These are phyloP conservation scores for Loripinus fragilis DNA, from an alignment of 2,888 invertebrate genomes.

Conservation along the genomic window DNA sequence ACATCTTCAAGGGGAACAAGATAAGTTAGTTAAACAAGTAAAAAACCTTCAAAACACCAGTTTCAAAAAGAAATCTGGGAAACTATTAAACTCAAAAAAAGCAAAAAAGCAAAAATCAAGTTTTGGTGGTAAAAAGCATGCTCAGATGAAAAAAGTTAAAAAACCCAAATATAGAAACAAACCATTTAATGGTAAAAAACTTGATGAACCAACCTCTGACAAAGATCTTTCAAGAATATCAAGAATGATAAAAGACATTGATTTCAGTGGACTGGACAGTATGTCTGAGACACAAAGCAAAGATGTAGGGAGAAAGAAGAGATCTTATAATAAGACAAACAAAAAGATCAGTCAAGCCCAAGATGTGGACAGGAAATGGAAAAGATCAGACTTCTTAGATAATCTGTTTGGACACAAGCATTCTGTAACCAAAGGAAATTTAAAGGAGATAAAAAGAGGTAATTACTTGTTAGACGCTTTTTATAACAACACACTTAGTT, in stretches of 20 bases:
- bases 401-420: conserved; percentile 3
- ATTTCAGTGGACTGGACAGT: no score
- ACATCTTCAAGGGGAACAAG: not conserved
- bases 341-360: not conserved
- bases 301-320: not conserved
- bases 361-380: not conserved
- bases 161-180: no score
- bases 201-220: no score
- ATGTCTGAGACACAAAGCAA: not conserved
- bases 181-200: no score
- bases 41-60: not conserved
- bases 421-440: not conserved
- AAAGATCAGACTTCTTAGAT: not conserved
- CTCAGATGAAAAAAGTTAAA: no score
- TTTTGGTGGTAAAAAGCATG: no score
- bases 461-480: not conserved
- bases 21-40: not conserved
- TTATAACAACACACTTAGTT: no score
- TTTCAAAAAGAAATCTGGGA: not conserved
- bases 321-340: not conserved
- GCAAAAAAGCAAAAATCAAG: no score
- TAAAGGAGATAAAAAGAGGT: conserved; percentile 5
- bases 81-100: no score
- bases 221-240: no score
- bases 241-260: no score